These are phyloP conservation scores for Sebastes elongatus DNA, from an alignment of 2,797 vertebrate species.

Conservation along the genomic window DNA sequence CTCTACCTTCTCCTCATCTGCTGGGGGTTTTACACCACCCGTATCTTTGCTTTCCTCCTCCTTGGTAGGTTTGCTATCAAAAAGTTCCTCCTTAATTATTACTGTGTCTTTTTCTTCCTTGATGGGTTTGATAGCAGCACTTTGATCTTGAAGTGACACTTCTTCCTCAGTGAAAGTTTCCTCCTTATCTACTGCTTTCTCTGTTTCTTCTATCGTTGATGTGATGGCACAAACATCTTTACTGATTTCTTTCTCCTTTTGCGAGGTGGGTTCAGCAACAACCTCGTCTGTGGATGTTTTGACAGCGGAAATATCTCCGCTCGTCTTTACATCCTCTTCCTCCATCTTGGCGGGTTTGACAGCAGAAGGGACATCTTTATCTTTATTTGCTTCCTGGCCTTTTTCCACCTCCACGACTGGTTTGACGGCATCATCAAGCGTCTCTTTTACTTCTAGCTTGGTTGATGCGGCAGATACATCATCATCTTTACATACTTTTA, in stretches of 20 bases:
- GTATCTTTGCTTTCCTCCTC: slow-evolving; percentile 34
- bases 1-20: slow-evolving; percentile 28
- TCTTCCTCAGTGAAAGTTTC: slow-evolving; percentile 25
- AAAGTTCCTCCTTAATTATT: slow-evolving; percentile 1
- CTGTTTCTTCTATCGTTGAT: slow-evolving; percentile 4
- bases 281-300: slow-evolving; percentile 17
- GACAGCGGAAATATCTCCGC: slow-evolving; percentile 11
- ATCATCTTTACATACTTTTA: slow-evolving; percentile 11
- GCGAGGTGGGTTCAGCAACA: neutral
- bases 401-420: slow-evolving; percentile 14
- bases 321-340: slow-evolving; percentile 16
- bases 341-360: slow-evolving; percentile 10
- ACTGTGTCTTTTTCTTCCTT: slow-evolving; percentile 34
- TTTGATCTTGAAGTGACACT: slow-evolving; percentile 5
- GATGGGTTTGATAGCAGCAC: neutral
- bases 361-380: slow-evolving; percentile 4
- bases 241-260: slow-evolving; percentile 38
- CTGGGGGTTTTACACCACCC: neutral
- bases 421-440: slow-evolving; percentile 19
- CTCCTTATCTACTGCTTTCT: slow-evolving; percentile 27
- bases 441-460: slow-evolving; percentile 20
- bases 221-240: slow-evolving; percentile 28
- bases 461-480: neutral
- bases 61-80: slow-evolving; percentile 24
- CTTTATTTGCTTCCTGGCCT: slow-evolving; percentile 11